A percentile compares a stretch with the other conserved stretches of the same genome.
phyloP scores from a whole-genome alignment of 2,113 vertebrate genomes.

The Ptilorrhoa leucosticta region DNA sequence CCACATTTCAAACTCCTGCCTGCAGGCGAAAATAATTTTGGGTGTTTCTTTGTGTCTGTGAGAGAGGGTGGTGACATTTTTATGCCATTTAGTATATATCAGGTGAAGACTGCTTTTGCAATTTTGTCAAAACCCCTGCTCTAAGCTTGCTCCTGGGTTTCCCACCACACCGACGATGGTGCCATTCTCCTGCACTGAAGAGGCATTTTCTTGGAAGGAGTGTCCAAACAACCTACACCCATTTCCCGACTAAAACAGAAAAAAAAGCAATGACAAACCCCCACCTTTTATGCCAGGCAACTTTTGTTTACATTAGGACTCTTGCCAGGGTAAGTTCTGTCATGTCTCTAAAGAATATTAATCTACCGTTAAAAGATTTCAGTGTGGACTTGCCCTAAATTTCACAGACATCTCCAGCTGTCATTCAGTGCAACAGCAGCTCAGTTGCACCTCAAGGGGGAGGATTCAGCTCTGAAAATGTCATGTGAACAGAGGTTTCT shows the following conservation, averaged over 20 bases:
- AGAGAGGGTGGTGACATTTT: not conserved
- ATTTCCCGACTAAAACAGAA: not conserved
- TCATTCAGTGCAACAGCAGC: not conserved
- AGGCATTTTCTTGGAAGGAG: not conserved
- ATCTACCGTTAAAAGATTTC: not conserved
- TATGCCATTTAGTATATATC: not conserved
- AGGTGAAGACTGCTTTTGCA: not conserved
- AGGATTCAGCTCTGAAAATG: not conserved
- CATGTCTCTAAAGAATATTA: not conserved
- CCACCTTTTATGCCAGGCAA: not conserved
- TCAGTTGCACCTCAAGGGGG: not conserved
- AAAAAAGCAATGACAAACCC: not conserved
- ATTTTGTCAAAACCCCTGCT: not conserved
- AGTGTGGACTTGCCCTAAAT: not conserved
- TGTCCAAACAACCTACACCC: not conserved
- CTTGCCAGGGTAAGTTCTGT: not conserved
- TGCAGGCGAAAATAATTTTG: not conserved
- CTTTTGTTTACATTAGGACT: not conserved
- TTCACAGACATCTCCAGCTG: not conserved
- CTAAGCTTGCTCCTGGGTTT: not conserved
- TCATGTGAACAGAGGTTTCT: not conserved
- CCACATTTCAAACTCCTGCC: not conserved
- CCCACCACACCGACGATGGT: rapidly evolving
- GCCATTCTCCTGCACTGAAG: not conserved
- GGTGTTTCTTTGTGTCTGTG: not conserved